These are phyloP conservation scores for Catotricha subobsoleta DNA, from an alignment of 2,888 invertebrate genomes.

Conservation along the genomic window DNA sequence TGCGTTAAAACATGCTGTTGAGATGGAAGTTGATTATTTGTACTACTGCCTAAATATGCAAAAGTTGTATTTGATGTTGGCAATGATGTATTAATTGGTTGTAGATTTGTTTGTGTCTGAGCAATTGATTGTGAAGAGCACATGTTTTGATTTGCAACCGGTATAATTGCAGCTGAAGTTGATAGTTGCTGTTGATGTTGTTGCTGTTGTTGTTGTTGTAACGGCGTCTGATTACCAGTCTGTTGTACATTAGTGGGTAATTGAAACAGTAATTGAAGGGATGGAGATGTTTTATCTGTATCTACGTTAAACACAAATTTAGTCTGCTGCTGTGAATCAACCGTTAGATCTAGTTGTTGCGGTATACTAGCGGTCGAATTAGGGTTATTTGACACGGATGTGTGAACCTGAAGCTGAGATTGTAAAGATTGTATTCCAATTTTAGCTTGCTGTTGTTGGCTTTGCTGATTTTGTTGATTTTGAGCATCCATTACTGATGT, in stretches of 20 bases:
- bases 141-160: no score
- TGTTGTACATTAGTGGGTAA: conserved; percentile 20
- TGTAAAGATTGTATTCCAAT: conserved; percentile 8
- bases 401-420: conserved; percentile 15
- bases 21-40: no score
- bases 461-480: conserved; percentile 5
- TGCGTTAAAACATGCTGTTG: no score
- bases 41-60: no score
- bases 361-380: no score
- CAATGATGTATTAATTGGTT: not conserved
- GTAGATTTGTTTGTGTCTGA: conserved; percentile 6
- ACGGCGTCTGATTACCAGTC: conserved; percentile 7
- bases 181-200: conserved; percentile 13
- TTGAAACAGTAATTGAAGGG: conserved; percentile 28
- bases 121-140: not conserved
- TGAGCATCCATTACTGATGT: conserved; percentile 18
- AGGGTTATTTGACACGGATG: conserved; percentile 20
- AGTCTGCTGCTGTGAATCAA: conserved; percentile 21
- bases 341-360: conserved; percentile 5
- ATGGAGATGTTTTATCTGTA: conserved; percentile 26
- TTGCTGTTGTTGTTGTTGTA: conserved; percentile 9
- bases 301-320: conserved; percentile 30
- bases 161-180: not conserved
- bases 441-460: conserved; percentile 11
- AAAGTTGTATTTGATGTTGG: conserved; percentile 11